These are phyloP conservation scores for Notamacropus eugenii DNA, from an alignment of 2,797 vertebrate species.

Conservation along the genomic window DNA sequence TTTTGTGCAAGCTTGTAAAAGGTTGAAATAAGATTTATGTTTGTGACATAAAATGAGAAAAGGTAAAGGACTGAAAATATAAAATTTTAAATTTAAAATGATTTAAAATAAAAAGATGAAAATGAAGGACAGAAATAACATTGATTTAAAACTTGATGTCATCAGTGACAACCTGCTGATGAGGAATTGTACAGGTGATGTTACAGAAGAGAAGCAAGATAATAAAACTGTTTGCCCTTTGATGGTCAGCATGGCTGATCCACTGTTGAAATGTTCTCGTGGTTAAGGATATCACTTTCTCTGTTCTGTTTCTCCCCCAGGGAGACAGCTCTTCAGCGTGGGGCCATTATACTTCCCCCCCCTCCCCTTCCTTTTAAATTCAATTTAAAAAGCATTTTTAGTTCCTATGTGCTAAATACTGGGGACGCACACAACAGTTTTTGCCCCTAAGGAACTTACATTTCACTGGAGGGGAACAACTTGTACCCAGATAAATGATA, in stretches of 20 bases:
- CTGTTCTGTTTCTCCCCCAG: neutral
- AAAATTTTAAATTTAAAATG: conserved; percentile 22
- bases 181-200: neutral
- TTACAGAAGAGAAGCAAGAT: neutral
- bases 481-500: neutral
- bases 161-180: neutral
- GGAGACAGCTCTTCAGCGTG: neutral
- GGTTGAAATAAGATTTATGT: conserved; percentile 19
- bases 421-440: neutral
- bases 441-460: no score
- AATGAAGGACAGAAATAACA: conserved; percentile 1
- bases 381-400: neutral
- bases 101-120: conserved; percentile 45
- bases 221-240: neutral
- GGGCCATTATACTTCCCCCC: neutral
- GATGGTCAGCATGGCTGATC: neutral
- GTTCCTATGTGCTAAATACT: neutral
- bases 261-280: neutral
- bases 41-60: conserved; percentile 44
- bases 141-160: conserved; percentile 36
- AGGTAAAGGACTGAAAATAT: neutral
- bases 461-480: neutral
- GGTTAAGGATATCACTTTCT: neutral
- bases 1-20: neutral
- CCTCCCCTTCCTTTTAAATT: neutral